Percentiles rank a stretch among this genome's conserved stretches.
These are phyloP conservation scores for Monodelphis domestica DNA, from an alignment of 2,797 vertebrate species.

Conservation along the genomic window DNA sequence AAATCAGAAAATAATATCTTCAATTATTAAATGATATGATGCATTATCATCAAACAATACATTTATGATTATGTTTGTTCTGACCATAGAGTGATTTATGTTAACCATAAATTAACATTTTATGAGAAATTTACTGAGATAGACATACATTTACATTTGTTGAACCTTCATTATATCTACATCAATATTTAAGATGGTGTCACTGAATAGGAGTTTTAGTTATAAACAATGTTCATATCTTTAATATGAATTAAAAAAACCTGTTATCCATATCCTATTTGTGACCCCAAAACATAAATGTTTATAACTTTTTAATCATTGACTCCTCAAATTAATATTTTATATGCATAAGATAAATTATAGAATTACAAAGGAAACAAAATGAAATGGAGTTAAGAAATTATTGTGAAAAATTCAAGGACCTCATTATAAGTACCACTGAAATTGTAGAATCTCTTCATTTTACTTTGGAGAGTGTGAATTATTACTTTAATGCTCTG, in stretches of 20 bases:
- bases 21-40: not conserved
- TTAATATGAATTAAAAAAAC: not conserved
- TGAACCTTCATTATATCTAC: not conserved
- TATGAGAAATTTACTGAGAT: not conserved
- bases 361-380: not conserved
- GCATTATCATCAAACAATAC: slow-evolving; percentile 17
- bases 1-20: not conserved
- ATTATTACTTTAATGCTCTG: not conserved
- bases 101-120: not conserved
- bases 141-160: not conserved
- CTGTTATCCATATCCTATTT: not conserved
- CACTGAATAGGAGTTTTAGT: not conserved
- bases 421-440: not conserved
- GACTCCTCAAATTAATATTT: not conserved
- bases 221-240: not conserved
- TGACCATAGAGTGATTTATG: not conserved
- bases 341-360: not conserved
- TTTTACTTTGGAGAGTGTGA: not conserved
- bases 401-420: not conserved
- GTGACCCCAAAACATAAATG: not conserved
- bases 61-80: not conserved
- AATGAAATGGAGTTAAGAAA: not conserved
- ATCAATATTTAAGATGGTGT: not conserved
- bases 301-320: not conserved
- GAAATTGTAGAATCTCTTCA: not conserved